phyloP scores from a whole-genome alignment of 35 echinoderm and acorn worm genomes.

The Amphiura filiformis region DNA sequence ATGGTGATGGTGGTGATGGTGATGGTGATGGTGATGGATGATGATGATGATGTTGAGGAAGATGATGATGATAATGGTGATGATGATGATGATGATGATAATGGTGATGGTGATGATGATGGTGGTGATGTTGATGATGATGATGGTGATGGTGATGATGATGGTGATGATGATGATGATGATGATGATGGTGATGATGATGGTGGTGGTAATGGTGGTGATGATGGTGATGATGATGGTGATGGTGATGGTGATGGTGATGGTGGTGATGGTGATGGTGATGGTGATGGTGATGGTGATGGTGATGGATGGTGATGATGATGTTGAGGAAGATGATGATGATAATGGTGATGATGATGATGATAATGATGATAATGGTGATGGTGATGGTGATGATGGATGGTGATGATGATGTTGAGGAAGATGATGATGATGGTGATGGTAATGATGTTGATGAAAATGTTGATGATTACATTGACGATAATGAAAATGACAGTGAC shows the following conservation, averaged over 20 bases:
- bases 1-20: slow-evolving; percentile 4
- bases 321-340: too few species aligned
- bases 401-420: too few species aligned
- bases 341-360: too few species aligned
- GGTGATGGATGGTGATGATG: too few species aligned
- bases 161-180: slow-evolving; percentile 14
- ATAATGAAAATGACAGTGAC: too few species aligned
- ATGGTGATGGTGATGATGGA: slow-evolving; percentile 19
- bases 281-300: slow-evolving; percentile 12
- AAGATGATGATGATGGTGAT: too few species aligned
- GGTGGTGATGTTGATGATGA: not conserved
- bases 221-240: slow-evolving; percentile 16
- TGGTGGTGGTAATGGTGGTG: not conserved
- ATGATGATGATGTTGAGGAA: too few species aligned
- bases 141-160: slow-evolving; percentile 2
- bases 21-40: slow-evolving; percentile 20
- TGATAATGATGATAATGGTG: not conserved
- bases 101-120: slow-evolving; percentile 16
- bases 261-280: slow-evolving; percentile 16
- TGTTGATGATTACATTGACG: not conserved
- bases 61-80: slow-evolving; percentile 18
- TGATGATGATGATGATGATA: not conserved
- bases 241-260: slow-evolving; percentile 5
- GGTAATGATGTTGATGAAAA: too few species aligned
- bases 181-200: slow-evolving; percentile 20